Evolutionary conservation across 1,140 invertebrate genomes (phyloP), one percentile per base, ranked within the genome.

Genomic region (Diorhabda carinulata): DNA sequence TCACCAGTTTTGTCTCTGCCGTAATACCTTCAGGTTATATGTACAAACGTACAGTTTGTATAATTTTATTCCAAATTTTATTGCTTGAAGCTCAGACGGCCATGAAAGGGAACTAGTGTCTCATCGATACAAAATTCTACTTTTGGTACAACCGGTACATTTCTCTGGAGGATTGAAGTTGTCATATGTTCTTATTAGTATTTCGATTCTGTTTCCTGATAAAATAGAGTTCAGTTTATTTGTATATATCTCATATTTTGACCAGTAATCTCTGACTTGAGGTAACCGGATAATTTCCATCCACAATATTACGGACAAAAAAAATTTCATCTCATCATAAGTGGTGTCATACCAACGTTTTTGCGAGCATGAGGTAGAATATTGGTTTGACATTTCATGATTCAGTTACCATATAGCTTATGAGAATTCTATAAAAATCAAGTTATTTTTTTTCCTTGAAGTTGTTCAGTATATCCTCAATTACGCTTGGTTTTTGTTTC

Each of bases 171-270:
- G 25, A 25, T 25, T 25, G 25, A 25, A 25, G 25, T 25, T 25
- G 25, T 25, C 25, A 25, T 1, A 25, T 25, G 25, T 25, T 25
- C 1, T 25, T 25, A 25, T 25, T 60, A 82, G 61, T 5, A 81
- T 4, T 68, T 79, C 67, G 73, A 82, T 82, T 63, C 80, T 62
- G 65, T 83, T 78, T 70, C 79, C 73, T 8, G 62, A 59, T 77
- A 83, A 81, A 5, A 77, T 40, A n/a, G 43, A 40, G 1, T 67
- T 43, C 2, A 67, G 59, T 7, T 67, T 5, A 60, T 67, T 67
- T 43, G 25, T 42, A 10, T 62, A 63, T 40, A 43, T 25, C 7
- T 45, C 40, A n/a, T 56, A 43, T 57, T 47, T 47, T 41, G 10
- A 57, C 47, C 59, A 41, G 43, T 61, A 61, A 5, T 3, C 45